A percentile compares a stretch with the other conserved stretches of the same genome.
Evolutionary conservation across 92 coral and sea anemone genomes (phyloP).

Genomic region (Palythoa caribaeorum): DNA sequence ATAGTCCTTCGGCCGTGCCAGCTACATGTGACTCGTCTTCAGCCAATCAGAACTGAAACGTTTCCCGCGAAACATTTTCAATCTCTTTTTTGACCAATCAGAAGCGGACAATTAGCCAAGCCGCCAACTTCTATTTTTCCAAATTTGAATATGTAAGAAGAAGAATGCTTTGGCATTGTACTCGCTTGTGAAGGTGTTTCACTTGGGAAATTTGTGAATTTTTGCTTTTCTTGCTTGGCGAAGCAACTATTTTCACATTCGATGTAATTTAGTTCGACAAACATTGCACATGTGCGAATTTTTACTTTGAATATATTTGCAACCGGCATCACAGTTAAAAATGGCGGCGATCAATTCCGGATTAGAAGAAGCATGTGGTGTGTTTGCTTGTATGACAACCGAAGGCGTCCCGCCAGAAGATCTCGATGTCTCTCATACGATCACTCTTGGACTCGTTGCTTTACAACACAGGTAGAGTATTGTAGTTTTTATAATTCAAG

Average conservation of each 20-base stretch:
- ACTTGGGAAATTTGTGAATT: background rate
- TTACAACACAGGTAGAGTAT: constrained; percentile 89
- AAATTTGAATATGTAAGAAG: background rate
- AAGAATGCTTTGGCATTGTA: background rate
- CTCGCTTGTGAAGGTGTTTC: background rate
- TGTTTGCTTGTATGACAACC: constrained; percentile 92
- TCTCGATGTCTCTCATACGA: constrained; percentile 86
- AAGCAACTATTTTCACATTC: background rate
- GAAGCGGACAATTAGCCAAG: background rate
- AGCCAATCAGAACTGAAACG: constrained; percentile 21
- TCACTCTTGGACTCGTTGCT: constrained; percentile 90
- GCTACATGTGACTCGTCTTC: background rate
- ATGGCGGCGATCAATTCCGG: constrained; percentile 70
- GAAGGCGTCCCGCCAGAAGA: constrained; percentile 81
- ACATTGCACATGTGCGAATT: background rate
- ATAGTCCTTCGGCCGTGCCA: background rate
- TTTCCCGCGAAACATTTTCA: constrained; percentile 41
- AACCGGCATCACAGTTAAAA: background rate
- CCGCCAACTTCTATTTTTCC: background rate
- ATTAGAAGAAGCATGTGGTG: constrained; percentile 88
- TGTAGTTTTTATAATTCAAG: background rate
- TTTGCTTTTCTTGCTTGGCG: background rate
- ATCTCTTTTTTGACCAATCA: constrained; percentile 15
- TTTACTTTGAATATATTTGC: background rate
- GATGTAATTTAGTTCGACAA: background rate